Evolutionary conservation across 2,888 invertebrate genomes (phyloP).

Genomic region (Pantelozetes paolii): DNA sequence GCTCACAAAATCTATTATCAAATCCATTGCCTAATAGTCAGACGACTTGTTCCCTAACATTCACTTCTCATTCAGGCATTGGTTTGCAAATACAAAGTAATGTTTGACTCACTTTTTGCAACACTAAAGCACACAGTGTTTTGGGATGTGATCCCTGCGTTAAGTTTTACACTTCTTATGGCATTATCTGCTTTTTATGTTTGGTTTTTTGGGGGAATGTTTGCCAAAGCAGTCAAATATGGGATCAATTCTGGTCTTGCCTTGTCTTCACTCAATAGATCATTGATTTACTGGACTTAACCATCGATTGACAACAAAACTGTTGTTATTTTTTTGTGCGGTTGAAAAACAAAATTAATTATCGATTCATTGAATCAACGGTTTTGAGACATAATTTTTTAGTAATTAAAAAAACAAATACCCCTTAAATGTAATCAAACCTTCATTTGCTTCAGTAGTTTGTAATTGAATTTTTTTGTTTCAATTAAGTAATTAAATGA

Average conservation of each 20-base stretch:
- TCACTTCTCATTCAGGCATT: neutral
- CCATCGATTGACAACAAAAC: no score
- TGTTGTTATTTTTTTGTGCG: neutral
- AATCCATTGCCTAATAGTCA: conserved; percentile 10
- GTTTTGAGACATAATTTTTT: no score
- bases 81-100: neutral
- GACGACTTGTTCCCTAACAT: conserved; percentile 5
- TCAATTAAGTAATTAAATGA: neutral
- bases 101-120: neutral
- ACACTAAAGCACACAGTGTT: neutral
- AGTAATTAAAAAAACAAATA: neutral
- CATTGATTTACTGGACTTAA: no score
- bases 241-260: no score
- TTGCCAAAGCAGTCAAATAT: no score
- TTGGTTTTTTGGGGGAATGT: no score
- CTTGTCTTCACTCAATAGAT: no score
- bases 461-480: neutral
- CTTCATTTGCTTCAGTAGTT: neutral
- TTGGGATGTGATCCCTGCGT: neutral
- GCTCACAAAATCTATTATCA: neutral
- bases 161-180: neutral
- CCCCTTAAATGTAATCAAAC: conserved; percentile 9
- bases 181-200: no score
- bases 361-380: neutral
- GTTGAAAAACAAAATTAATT: neutral